Conservation (phyloP, 2,888 invertebrate species). For the Heliconius aoede region DNA sequence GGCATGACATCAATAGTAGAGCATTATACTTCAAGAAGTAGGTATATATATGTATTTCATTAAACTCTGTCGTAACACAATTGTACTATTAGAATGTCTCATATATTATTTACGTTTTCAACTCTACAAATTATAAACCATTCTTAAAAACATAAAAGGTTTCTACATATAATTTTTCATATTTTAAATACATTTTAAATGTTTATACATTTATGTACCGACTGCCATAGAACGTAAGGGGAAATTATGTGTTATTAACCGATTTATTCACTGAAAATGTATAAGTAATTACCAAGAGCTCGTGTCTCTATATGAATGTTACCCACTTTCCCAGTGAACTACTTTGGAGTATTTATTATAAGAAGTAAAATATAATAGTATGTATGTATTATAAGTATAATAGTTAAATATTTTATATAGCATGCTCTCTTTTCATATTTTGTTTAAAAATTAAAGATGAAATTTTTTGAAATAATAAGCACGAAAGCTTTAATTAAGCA, state of each 20-base stretch:
- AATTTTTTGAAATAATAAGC: background rate
- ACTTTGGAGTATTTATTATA: slow-evolving; percentile 1
- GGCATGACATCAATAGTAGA: background rate
- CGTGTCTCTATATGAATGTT: background rate
- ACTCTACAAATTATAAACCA: background rate
- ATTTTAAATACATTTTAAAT: slow-evolving; percentile 13
- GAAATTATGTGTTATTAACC: slow-evolving; percentile 21
- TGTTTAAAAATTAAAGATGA: background rate
- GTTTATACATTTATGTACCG: background rate
- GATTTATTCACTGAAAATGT: slow-evolving; percentile 19
- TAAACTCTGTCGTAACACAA: background rate
- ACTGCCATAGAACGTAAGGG: background rate
- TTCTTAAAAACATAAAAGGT: slow-evolving; percentile 1
- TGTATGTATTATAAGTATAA: background rate
- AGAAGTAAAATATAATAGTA: background rate
- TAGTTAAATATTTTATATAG: background rate
- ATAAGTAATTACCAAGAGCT: slow-evolving; percentile 18
- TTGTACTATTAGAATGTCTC: background rate
- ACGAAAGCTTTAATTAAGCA: too few relatives aligned
- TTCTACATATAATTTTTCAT: background rate
- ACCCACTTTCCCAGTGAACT: slow-evolving; percentile 24
- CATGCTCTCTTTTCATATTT: background rate
- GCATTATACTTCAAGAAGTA: background rate
- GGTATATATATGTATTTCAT: background rate
- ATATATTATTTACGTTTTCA: background rate